Conservation (phyloP, 2,113 vertebrate species). For the Setophaga coronata region DNA sequence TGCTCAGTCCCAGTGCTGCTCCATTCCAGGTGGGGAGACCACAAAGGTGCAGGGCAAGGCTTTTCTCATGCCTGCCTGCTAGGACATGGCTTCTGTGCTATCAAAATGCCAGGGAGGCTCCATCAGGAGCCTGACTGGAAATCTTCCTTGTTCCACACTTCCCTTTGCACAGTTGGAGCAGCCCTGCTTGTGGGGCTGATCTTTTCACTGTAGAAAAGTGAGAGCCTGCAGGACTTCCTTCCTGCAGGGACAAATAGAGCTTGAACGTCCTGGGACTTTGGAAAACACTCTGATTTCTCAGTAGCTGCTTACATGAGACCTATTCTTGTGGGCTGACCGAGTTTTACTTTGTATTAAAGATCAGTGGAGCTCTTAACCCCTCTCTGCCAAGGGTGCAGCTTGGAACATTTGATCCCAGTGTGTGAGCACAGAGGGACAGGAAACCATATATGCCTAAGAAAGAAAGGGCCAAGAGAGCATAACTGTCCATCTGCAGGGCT, state of each 20-base stretch:
- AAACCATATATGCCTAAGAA: not conserved
- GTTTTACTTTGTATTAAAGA: not conserved
- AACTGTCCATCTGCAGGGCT: not conserved
- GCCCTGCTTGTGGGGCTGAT: not conserved
- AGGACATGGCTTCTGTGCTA: not conserved
- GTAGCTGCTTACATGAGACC: not conserved
- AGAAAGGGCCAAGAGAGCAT: not conserved
- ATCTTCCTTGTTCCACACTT: not conserved
- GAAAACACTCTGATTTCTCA: not conserved
- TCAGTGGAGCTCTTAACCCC: not conserved
- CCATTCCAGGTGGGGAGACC: not conserved
- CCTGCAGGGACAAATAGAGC: not conserved
- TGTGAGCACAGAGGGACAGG: not conserved
- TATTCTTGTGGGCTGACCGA: not conserved
- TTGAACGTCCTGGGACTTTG: not conserved
- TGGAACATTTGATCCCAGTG: not conserved
- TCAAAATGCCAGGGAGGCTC: not conserved
- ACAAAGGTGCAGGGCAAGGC: not conserved
- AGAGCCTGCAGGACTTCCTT: not conserved
- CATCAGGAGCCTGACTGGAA: not conserved
- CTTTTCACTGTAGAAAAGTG: not conserved
- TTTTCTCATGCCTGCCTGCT: not conserved
- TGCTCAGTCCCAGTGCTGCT: fast-evolving
- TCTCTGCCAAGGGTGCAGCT: not conserved
- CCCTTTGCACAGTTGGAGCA: not conserved